phyloP scores from a whole-genome alignment of 2,113 vertebrate genomes.

The Myiozetetes cayanensis region DNA sequence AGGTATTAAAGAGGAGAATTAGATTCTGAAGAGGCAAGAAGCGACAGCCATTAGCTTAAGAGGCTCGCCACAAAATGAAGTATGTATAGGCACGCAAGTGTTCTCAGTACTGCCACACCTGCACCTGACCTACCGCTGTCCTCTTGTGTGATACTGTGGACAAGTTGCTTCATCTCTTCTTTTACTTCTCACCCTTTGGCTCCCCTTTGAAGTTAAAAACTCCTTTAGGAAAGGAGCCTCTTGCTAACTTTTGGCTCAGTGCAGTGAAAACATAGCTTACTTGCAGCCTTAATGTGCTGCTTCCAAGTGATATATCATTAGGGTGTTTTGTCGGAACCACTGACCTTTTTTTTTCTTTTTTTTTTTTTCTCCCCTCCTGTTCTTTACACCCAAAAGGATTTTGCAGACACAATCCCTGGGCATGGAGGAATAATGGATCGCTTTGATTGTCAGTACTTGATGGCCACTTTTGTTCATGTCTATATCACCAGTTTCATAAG shows the following conservation, averaged over 20 bases:
- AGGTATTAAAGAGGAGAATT: neutral
- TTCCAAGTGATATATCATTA: fast-evolving
- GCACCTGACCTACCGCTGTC: neutral
- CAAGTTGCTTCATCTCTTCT: neutral
- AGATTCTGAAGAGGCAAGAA: neutral
- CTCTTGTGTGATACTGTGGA: neutral
- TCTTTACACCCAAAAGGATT: slow-evolving; percentile 81
- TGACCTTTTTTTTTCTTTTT: neutral
- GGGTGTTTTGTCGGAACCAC: neutral
- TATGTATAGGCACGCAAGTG: neutral
- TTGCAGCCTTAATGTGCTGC: neutral
- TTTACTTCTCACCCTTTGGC: neutral
- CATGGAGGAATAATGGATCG: slow-evolving; percentile 98
- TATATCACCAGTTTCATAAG: slow-evolving; percentile 98
- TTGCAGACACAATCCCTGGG: slow-evolving; percentile 95
- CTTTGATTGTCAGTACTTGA: slow-evolving; percentile 97
- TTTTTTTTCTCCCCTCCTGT: fast-evolving
- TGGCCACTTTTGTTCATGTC: slow-evolving; percentile 98
- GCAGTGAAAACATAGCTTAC: neutral
- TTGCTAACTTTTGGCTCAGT: neutral
- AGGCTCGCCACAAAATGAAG: neutral
- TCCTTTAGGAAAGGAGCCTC: neutral
- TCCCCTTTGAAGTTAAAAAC: neutral
- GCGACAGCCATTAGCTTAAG: neutral
- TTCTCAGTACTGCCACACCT: neutral